A percentile compares a stretch with the other conserved stretches of the same genome.
phyloP scores from a whole-genome alignment of 2,888 invertebrate genomes.

The Bhutanitis thaidina region DNA sequence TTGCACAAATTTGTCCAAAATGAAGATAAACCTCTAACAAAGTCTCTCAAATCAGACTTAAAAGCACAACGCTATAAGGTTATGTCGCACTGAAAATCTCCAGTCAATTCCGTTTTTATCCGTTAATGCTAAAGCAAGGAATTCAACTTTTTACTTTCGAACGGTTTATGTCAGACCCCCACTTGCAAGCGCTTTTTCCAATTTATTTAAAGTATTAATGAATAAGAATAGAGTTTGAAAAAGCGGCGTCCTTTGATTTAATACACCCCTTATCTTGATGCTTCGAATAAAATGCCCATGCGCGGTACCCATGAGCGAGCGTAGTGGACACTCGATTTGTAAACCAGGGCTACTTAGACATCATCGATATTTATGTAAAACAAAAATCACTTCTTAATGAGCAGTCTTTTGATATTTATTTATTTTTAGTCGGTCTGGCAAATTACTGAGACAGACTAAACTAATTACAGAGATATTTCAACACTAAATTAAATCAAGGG shows the following conservation, averaged over 20 bases:
- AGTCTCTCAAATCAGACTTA: conserved; percentile 4
- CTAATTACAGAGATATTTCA: no score
- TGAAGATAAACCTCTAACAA: not conserved
- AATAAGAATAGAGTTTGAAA: conserved; percentile 70
- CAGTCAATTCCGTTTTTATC: conserved; percentile 42
- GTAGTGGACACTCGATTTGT: conserved; percentile 1
- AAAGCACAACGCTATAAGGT: conserved; percentile 21
- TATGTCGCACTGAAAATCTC: conserved; percentile 34
- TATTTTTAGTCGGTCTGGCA: no score
- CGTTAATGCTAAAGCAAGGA: conserved; percentile 45
- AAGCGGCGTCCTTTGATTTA: conserved; percentile 65
- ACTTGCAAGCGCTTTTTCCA: conserved; percentile 58
- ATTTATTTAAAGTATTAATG: conserved; percentile 75
- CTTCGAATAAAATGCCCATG: conserved; percentile 37
- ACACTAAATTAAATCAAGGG: no score
- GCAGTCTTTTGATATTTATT: no score
- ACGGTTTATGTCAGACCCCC: conserved; percentile 75
- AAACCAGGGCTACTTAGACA: conserved; percentile 5
- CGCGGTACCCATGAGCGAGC: conserved; percentile 34
- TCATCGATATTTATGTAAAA: no score
- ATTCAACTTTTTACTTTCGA: conserved; percentile 51
- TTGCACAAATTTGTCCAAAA: no score
- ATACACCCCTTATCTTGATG: conserved; percentile 49
- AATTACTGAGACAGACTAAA: no score
- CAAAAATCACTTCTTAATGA: no score